Conservation (phyloP, 2,113 vertebrate species). For the Erinaceus europaeus region DNA sequence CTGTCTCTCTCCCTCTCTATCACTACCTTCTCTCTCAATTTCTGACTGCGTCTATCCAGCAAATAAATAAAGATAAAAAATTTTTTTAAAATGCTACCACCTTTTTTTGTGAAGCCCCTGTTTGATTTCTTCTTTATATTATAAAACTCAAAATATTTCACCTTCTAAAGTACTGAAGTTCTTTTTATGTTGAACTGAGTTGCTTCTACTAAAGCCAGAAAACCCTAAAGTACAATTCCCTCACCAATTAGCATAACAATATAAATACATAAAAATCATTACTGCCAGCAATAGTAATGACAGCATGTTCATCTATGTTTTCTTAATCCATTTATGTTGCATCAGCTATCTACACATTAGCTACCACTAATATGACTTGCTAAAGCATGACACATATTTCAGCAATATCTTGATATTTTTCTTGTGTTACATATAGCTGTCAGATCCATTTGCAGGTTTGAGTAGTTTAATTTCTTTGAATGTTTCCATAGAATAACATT, state of each 20-base stretch:
- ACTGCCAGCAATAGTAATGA: neutral
- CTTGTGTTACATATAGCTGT: conserved; percentile 29
- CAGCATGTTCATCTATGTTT: neutral
- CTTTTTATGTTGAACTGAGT: neutral
- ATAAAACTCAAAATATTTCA: conserved; percentile 22
- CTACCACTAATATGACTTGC: neutral
- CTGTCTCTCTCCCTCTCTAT: too few relatives aligned
- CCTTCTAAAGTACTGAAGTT: neutral
- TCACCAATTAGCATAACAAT: neutral
- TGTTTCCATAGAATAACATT: conserved; percentile 62
- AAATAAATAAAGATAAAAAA: too few relatives aligned
- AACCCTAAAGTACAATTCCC: neutral
- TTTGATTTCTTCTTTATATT: conserved; percentile 26
- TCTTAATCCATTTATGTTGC: neutral
- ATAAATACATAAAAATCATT: neutral
- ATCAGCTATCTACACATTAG: neutral
- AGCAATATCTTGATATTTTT: conserved; percentile 44
- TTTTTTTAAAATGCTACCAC: too few relatives aligned
- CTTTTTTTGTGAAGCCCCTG: neutral
- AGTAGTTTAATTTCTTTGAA: conserved; percentile 65
- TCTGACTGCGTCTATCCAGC: too few relatives aligned
- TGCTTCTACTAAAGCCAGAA: neutral
- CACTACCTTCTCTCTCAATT: too few relatives aligned
- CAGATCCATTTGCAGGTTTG: conserved; percentile 49
- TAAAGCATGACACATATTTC: neutral